These are phyloP conservation scores for Octonoba sinensis DNA, from an alignment of 2,888 invertebrate genomes.

Conservation along the genomic window DNA sequence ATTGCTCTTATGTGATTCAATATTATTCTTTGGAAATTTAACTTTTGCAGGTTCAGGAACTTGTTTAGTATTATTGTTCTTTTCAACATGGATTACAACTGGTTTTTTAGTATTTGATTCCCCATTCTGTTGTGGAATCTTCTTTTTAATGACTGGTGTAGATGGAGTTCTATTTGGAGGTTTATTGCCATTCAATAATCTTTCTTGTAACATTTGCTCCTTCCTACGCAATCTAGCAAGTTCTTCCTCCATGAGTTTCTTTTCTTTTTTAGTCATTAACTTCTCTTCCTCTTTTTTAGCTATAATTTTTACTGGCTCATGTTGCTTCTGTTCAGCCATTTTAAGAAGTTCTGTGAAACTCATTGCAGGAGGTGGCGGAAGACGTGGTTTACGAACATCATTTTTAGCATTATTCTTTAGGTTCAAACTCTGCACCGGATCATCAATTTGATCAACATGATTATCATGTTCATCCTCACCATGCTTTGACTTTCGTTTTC, in stretches of 20 bases:
- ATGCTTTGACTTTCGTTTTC: conserved; percentile 54
- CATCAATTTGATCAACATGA: conserved; percentile 6
- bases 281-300: conserved; percentile 51
- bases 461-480: conserved; percentile 6
- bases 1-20: not conserved
- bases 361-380: conserved; percentile 78
- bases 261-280: conserved; percentile 63
- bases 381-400: not conserved
- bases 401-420: not conserved
- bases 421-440: not conserved
- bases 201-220: conserved; percentile 11
- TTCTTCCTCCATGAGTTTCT: conserved; percentile 52
- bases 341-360: conserved; percentile 85
- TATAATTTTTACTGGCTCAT: conserved; percentile 77
- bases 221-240: conserved; percentile 20
- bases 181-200: not conserved
- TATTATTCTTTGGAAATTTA: conserved; percentile 38
- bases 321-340: conserved; percentile 84
- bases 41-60: conserved; percentile 23
- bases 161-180: conserved; percentile 5
- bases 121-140: not conserved
- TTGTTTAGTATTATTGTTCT: not conserved
- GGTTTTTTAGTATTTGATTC: conserved; percentile 6
- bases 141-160: not conserved
- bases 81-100: conserved; percentile 22